Conservation (phyloP, 2,113 vertebrate genomes). For the Hucho hucho region DNA sequence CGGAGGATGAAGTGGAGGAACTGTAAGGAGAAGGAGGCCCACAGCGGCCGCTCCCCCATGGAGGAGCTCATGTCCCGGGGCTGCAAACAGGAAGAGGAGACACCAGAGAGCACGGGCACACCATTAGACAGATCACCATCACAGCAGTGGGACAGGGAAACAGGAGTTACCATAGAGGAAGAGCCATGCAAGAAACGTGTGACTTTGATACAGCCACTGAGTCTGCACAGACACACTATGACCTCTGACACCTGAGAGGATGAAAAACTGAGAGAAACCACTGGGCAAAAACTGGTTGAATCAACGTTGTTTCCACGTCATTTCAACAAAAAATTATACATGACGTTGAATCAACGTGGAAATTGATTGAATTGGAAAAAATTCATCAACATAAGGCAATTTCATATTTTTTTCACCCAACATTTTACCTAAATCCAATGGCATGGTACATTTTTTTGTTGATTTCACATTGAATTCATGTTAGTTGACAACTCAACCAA, state of each 20-base stretch:
- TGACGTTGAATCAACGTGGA: no score
- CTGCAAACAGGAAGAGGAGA: conserved; percentile 47
- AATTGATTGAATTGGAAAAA: no score
- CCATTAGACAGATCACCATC: conserved; percentile 22
- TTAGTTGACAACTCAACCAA: no score
- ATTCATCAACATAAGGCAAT: no score
- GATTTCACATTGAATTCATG: no score
- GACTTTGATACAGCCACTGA: conserved; percentile 29
- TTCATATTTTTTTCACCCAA: no score
- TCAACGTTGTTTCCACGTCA: no score
- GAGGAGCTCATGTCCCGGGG: conserved; percentile 67
- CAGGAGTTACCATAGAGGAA: conserved; percentile 22
- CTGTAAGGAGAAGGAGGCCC: conserved; percentile 90
- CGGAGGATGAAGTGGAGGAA: conserved; percentile 98
- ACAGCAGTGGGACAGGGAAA: conserved; percentile 40
- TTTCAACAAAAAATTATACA: no score
- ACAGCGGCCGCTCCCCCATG: conserved; percentile 60
- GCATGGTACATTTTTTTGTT: no score
- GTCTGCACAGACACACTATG: background rate
- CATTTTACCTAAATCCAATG: no score
- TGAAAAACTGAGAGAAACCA: background rate
- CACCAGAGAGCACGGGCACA: conserved; percentile 22
- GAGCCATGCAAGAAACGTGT: background rate
- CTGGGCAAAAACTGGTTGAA: no score
- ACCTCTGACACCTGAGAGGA: conserved; percentile 9